Evolutionary conservation across 2,888 invertebrate species (phyloP), one percentile per base, ranked within the genome.

Genomic region (Graphium colonna): DNA sequence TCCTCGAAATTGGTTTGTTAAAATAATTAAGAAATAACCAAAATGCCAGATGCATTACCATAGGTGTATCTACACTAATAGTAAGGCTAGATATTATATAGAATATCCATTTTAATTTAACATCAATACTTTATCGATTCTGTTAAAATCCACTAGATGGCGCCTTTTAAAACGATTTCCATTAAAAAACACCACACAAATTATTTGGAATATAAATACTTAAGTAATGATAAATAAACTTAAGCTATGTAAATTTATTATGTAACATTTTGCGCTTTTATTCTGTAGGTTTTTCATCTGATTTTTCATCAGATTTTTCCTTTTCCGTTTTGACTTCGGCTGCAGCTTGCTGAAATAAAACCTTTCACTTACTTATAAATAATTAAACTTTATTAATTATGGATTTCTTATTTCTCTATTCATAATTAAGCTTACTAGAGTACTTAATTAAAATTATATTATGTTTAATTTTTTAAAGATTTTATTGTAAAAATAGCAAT

Each of bases 291-390:
- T 53, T n/a, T n/a, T 36, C 1, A 38, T 48, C 38, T 3, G 15
- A 0, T 8, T 9, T 10, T 9, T 26, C 28, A 10, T 5, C n/a
- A 10, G 50, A 10, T 15, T 33, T 18, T 28, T 9, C 33, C 3
- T 42, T 31, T 8, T 8, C 7, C 2, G 17, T n/a, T 3, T 8
- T 15, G 4, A 21, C 17, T 21, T 39, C 43, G 13, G 41, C 42
- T 1, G 13, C 31, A 17, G 48, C 38, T 39, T 39, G 48, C 53
- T 53, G 53, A 13, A 43, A 52, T 16, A 31, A 17, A n/a, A n/a
- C n/a, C n/a, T n/a, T n/a, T n/a, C n/a, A n/a, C n/a, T n/a, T n/a
- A n/a, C n/a, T n/a, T n/a, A n/a, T n/a, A 38, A 12, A 18, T 9
- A 5, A 38, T 28, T 7, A 7, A 7, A 28, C 28, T 4, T 10